Base-by-base conservation (phyloP, 2,888 invertebrate species). In the Serripes groenlandicus region DNA sequence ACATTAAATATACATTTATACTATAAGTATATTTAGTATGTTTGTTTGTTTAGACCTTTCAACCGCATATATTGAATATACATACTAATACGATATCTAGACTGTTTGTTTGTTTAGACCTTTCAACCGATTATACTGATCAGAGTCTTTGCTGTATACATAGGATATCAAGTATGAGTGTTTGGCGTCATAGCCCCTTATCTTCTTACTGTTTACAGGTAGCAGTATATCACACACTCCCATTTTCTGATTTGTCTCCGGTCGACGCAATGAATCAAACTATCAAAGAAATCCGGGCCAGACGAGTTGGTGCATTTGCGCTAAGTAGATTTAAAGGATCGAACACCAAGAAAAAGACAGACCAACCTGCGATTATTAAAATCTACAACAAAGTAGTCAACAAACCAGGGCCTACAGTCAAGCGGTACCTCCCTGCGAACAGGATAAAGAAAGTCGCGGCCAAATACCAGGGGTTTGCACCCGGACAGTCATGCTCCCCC, bases 221-320 rank as follows among this genome's bases (percentile, higher is more conserved):
- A 30, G 89, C 86, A 3, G 90, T 91, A 0, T 91, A 90, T 64
- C 90, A 88, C 60, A 81, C 90, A 0, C 66, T 91, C 11, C 86
- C 88, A 15, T 91, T 91, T 73, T 86, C 85, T 9, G 90, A 91
- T 11, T 77, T 91, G 7, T 54, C 85, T 1, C 88, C 90, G 1
- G 69, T 88, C 0, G 86, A 88, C 32, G 74, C 79, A 21, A 32
- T 74, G 23, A 74, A 81, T n/a, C 56, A 83, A 9, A 78, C 75
- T 5, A 54, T 89, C 9, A 81, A 85, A 18, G 89, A 86, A 3
- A 83, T 90, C 28, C 85, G 85, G 37, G 69, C 75, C 1, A 75
- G 88, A 9, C 81, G 88, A 11, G 77, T 71, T 23, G 86, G 82
- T 1, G 80, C 78, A 28, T 64, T 78, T 26, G 60, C 86, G 7